These are phyloP conservation scores for Drosophila nannoptera DNA, from an alignment of 1,140 invertebrate genomes.

Conservation along the genomic window DNA sequence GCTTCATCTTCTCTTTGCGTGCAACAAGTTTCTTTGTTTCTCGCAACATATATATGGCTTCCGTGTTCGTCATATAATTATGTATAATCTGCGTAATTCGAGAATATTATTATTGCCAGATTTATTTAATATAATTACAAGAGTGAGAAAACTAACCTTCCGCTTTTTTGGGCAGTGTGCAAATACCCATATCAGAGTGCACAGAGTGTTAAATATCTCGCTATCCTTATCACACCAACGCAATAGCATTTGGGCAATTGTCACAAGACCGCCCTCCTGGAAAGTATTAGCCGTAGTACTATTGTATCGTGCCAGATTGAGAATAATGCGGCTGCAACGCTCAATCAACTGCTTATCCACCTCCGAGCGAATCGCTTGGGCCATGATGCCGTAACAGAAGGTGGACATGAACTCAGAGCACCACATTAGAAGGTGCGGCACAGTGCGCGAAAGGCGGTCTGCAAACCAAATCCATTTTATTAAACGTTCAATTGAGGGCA, in stretches of 20 bases:
- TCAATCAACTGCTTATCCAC: conserved; percentile 78
- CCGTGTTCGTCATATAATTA: conserved; percentile 72
- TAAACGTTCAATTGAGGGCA: no score
- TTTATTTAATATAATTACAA: neutral
- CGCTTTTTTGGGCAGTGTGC: conserved; percentile 81
- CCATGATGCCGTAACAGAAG: conserved; percentile 79
- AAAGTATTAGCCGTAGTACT: conserved; percentile 70
- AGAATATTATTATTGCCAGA: neutral
- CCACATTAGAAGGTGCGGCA: conserved; percentile 72
- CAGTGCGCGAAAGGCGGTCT: conserved; percentile 76
- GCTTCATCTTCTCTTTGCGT: conserved; percentile 78
- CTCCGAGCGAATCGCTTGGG: conserved; percentile 78
- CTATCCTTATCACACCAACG: conserved; percentile 84
- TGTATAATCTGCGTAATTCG: conserved; percentile 61
- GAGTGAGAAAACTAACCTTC: conserved; percentile 71
- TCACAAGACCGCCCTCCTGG: conserved; percentile 70
- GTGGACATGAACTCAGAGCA: conserved; percentile 74
- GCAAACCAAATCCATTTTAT: neutral
- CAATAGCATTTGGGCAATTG: conserved; percentile 80
- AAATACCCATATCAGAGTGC: conserved; percentile 84
- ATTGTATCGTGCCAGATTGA: conserved; percentile 76
- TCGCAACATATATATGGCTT: conserved; percentile 74
- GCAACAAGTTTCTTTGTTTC: conserved; percentile 77
- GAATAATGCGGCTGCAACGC: conserved; percentile 76
- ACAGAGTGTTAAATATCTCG: conserved; percentile 82